Evolutionary conservation across 2,113 vertebrate species (phyloP).

Genomic region (Corydoras sp.): DNA sequence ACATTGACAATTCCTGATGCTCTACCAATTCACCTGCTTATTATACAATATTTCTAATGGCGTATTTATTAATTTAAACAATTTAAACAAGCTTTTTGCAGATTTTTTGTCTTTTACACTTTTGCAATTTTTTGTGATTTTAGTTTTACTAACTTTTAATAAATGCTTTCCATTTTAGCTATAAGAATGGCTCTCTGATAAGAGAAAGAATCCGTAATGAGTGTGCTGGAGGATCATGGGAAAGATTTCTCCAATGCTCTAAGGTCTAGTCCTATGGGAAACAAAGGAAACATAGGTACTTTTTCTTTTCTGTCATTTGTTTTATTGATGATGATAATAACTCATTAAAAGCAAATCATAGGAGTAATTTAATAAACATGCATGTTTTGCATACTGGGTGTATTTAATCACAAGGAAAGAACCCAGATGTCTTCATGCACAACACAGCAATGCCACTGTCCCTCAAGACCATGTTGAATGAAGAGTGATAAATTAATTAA

Average conservation of each 20-base stretch:
- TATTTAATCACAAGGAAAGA: conserved; percentile 13
- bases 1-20: too few species aligned
- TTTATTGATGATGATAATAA: conserved; percentile 5
- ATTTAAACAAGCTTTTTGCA: too few species aligned
- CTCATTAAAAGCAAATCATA: not conserved
- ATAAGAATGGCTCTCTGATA: conserved; percentile 92
- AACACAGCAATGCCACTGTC: conserved; percentile 11
- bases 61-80: too few species aligned
- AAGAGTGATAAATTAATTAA: conserved; percentile 5
- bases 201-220: conserved; percentile 82
- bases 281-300: conserved; percentile 81
- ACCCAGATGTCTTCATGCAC: not conserved
- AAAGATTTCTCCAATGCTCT: conserved; percentile 75
- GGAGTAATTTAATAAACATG: conserved; percentile 15
- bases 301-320: conserved; percentile 5
- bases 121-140: too few species aligned
- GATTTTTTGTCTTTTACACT: too few species aligned
- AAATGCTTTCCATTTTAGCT: conserved; percentile 64
- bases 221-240: conserved; percentile 80
- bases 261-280: conserved; percentile 73
- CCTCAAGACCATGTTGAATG: conserved; percentile 11
- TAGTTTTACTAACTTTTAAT: not conserved
- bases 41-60: too few species aligned
- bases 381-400: conserved; percentile 8
- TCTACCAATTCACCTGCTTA: too few species aligned